A percentile compares a stretch with the other conserved stretches of the same genome.
These are phyloP conservation scores for Dasyurus viverrinus DNA, from an alignment of 2,113 vertebrate species.

Conservation along the genomic window DNA sequence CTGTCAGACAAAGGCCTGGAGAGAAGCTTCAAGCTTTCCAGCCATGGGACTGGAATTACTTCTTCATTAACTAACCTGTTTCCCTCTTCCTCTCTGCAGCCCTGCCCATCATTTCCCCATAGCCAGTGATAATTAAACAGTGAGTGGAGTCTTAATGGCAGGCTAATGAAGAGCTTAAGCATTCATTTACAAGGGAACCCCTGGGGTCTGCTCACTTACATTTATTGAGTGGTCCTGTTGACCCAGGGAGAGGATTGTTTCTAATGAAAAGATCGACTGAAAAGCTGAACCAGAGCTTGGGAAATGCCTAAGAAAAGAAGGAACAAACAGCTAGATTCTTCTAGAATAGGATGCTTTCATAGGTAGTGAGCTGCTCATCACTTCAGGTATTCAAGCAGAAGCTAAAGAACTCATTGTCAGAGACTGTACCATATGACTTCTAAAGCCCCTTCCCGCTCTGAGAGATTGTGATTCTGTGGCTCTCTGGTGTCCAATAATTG, in stretches of 20 bases:
- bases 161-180: conserved; percentile 54
- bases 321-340: neutral
- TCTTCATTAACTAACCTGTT: conserved; percentile 11
- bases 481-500: neutral
- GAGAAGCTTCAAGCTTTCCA: neutral
- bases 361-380: neutral
- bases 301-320: conserved; percentile 38
- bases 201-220: conserved; percentile 65
- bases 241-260: conserved; percentile 21
- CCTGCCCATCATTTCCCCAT: conserved; percentile 32
- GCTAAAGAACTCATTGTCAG: neutral
- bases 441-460: neutral
- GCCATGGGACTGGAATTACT: neutral
- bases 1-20: neutral
- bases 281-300: conserved; percentile 51
- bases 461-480: neutral
- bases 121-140: conserved; percentile 57
- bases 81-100: conserved; percentile 43
- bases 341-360: neutral
- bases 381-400: neutral
- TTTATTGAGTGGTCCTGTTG: conserved; percentile 60
- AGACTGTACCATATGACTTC: neutral
- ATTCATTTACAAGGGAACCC: conserved; percentile 53
- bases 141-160: conserved; percentile 41
- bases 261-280: conserved; percentile 58